These are phyloP conservation scores for Myotis findleyi DNA, from an alignment of 2,797 vertebrate genomes.

Conservation along the genomic window DNA sequence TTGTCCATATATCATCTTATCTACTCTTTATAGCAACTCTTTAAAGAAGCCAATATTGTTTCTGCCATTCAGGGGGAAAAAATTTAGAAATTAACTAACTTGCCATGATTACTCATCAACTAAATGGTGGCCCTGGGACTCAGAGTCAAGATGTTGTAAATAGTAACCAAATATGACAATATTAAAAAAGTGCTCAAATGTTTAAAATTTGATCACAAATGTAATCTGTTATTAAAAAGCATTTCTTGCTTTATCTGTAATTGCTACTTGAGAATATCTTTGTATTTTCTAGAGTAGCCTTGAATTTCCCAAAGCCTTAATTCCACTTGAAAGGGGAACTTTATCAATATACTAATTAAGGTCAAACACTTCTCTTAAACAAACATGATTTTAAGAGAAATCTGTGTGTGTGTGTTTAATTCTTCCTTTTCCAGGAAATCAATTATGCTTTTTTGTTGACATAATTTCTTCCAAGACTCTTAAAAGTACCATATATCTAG, in stretches of 20 bases:
- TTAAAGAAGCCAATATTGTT: background rate
- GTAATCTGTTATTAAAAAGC: background rate
- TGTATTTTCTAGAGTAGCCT: background rate
- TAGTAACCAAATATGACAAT: background rate
- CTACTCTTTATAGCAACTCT: background rate
- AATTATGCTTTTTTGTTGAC: conserved; percentile 42
- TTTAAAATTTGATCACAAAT: background rate
- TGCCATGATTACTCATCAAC: background rate
- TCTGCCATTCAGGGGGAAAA: background rate
- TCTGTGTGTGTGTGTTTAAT: background rate
- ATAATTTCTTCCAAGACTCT: conserved; percentile 42
- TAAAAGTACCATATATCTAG: background rate
- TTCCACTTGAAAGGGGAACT: background rate
- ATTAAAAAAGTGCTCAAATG: background rate
- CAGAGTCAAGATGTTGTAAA: background rate
- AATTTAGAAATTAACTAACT: background rate
- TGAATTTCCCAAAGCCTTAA: background rate
- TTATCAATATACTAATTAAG: background rate
- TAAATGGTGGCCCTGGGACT: background rate
- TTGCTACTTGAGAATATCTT: background rate
- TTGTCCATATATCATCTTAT: background rate
- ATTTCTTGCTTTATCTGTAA: background rate
- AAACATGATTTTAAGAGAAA: conserved; percentile 10
- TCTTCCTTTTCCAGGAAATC: conserved; percentile 9
- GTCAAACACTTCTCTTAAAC: conserved; percentile 31